Evolutionary conservation across 2,797 vertebrate species (phyloP).

Genomic region (Psittacula derbiana): DNA sequence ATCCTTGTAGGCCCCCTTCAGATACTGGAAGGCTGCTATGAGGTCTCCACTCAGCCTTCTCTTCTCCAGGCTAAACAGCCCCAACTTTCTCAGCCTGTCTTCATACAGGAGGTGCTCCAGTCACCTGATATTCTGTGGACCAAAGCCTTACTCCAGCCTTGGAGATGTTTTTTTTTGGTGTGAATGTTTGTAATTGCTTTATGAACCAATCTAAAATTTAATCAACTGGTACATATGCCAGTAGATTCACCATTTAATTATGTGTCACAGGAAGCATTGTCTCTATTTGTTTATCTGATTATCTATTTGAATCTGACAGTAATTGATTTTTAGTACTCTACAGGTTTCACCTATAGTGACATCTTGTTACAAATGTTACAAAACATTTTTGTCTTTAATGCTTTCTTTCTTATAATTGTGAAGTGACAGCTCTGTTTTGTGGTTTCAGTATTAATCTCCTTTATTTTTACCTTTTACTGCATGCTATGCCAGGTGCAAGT

Average conservation of each 20-base stretch:
- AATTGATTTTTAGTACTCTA: not conserved
- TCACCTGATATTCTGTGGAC: not conserved
- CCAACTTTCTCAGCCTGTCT: no score
- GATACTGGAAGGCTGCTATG: no score
- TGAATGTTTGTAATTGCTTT: not conserved
- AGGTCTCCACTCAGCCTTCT: no score
- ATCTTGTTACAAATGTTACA: not conserved
- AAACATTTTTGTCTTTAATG: not conserved
- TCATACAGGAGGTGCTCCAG: no score
- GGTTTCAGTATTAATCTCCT: not conserved
- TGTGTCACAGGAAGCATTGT: not conserved
- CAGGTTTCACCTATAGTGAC: not conserved
- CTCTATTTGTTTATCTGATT: not conserved
- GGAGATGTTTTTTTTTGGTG: not conserved
- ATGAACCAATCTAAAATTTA: not conserved
- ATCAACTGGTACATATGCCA: not conserved
- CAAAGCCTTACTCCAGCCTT: not conserved
- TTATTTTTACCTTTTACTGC: not conserved
- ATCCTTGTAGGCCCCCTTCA: no score
- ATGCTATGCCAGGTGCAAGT: not conserved
- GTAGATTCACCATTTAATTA: not conserved
- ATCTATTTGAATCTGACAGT: not conserved
- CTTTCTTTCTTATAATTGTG: not conserved
- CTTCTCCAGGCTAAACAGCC: no score
- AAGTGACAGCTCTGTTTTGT: not conserved